A percentile compares a stretch with the other conserved stretches of the same genome.
Conservation (phyloP, 30 jellyfish, hydroid and myxozoan genomes). For the Morbakka virulenta region DNA sequence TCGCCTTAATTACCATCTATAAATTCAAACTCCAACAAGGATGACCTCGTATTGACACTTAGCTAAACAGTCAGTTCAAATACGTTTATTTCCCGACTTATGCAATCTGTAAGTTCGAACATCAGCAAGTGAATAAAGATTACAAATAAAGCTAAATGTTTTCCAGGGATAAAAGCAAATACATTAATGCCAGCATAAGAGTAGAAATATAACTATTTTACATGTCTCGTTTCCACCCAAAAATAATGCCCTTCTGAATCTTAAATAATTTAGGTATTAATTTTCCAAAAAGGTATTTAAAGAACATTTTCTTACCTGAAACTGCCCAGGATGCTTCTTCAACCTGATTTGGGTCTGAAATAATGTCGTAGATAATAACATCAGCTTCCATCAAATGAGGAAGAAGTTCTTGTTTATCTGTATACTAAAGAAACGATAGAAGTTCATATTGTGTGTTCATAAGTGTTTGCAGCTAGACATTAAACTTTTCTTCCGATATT, state of each 20-base stretch:
- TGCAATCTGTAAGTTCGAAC: too few relatives aligned
- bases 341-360: constrained; percentile 78
- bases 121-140: too few relatives aligned
- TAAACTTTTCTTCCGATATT: too few relatives aligned
- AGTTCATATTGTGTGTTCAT: background rate
- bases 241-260: too few relatives aligned
- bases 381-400: constrained; percentile 56
- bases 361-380: constrained; percentile 73
- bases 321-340: constrained; percentile 96
- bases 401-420: constrained; percentile 68
- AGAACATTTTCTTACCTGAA: constrained; percentile 59
- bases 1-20: too few relatives aligned
- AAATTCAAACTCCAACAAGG: too few relatives aligned
- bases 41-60: too few relatives aligned
- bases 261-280: background rate
- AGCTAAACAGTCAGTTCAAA: too few relatives aligned
- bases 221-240: background rate
- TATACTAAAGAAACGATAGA: constrained; percentile 28
- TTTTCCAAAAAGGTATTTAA: background rate
- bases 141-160: too few relatives aligned
- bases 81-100: too few relatives aligned
- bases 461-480: background rate
- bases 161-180: background rate
- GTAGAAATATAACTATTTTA: background rate
- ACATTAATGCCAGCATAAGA: background rate